Base-by-base conservation (phyloP, 2,888 invertebrate genomes). In the Tenthredo mesomela region DNA sequence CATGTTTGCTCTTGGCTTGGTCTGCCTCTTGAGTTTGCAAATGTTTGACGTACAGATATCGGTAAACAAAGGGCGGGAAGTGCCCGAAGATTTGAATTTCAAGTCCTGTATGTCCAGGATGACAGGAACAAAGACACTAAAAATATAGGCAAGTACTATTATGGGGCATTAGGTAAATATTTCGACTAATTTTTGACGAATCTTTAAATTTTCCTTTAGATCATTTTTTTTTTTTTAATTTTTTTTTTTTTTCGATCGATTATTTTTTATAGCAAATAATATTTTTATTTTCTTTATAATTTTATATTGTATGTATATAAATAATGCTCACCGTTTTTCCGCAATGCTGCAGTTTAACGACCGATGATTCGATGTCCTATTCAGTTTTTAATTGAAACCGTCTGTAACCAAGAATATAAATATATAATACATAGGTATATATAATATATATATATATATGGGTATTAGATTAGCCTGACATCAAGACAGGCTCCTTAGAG, bases 11-110 rank as follows among this genome's bases (percentile, higher is more conserved):
- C 43, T 75, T 15, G 75, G 75, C 47, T 40, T n/a, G 21, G 43
- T 7, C 43, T n/a, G 25, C 25, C 47, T 29, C 77, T 77, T 50
- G 18, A 29, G 77, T 77, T 77, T 77, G 54, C 50, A 77, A 77
- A 77, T 77, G 77, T 77, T 77, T 77, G 77, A 77, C 21, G 77
- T 77, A 77, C 33, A 77, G 77, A 54, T 77, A 77, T 77, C 47
- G 54, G 77, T 33, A 77, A 77, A 77, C 54, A 54, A 50, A 29
- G 77, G 29, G 29, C 18, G 29, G 54, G 15, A 73, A 43, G 71
- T 73, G 43, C 29, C n/a, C 18, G 10, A 33, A 77, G 77, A 77
- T 50, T 50, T 54, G 50, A 33, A 33, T 77, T 50, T 50, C 77
- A 50, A 50, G 29, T 73, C 43, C 71, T 9, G 43, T 18, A 18